Conservation (phyloP, 2,797 vertebrate genomes). For the Gobionotothen gibberifrons region DNA sequence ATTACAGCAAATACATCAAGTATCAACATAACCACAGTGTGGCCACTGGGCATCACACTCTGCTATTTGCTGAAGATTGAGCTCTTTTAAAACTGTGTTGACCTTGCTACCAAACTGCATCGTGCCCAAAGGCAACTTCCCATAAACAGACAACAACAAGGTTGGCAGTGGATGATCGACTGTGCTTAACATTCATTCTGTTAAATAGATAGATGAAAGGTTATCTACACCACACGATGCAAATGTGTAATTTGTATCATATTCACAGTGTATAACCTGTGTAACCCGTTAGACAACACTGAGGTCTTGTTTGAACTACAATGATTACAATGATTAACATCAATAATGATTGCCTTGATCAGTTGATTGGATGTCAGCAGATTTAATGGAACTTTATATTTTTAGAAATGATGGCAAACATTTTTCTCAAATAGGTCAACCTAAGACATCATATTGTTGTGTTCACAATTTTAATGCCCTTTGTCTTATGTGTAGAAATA, state of each 20-base stretch:
- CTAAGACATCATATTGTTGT: background rate
- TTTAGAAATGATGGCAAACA: background rate
- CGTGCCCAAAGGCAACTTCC: constrained; percentile 39
- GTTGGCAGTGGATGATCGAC: constrained; percentile 27
- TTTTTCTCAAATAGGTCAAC: background rate
- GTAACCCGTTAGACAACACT: constrained; percentile 13
- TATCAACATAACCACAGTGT: background rate
- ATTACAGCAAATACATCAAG: constrained; percentile 14
- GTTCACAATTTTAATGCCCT: background rate
- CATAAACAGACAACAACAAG: constrained; percentile 32
- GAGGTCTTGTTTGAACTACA: constrained; percentile 13
- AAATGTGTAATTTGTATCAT: constrained; percentile 5
- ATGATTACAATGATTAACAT: constrained; percentile 15
- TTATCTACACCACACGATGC: constrained; percentile 5
- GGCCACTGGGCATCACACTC: background rate
- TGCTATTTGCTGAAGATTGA: background rate
- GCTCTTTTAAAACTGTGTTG: constrained; percentile 32
- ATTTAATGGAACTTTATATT: background rate
- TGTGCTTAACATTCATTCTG: constrained; percentile 24
- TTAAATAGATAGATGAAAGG: constrained; percentile 23
- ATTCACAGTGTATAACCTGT: background rate
- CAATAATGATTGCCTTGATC: constrained; percentile 1
- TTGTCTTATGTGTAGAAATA: background rate
- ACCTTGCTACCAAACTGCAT: constrained; percentile 23
- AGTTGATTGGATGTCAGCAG: constrained; percentile 13